A percentile compares a stretch with the other conserved stretches of the same genome.
Conservation (phyloP, 2,797 vertebrate genomes). For the Onychomys arenicola region DNA sequence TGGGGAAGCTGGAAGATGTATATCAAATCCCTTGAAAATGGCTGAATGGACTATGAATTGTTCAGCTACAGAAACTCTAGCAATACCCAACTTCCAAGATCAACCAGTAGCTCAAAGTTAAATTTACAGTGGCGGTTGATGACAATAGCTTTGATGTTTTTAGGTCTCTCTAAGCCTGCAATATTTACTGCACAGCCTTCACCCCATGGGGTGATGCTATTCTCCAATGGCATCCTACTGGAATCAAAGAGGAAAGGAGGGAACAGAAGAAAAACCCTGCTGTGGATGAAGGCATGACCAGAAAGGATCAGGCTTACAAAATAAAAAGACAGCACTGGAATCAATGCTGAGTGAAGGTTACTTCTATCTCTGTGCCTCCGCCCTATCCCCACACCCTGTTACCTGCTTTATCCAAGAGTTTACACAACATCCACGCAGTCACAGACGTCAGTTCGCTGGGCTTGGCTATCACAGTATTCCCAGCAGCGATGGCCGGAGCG, state of each 20-base stretch:
- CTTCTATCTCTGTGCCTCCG: neutral
- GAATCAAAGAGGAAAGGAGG: neutral
- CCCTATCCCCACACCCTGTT: neutral
- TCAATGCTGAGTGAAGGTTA: neutral
- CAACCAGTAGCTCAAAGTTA: neutral
- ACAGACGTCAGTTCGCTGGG: constrained; percentile 99
- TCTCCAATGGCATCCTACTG: fast-evolving
- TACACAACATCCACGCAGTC: constrained; percentile 99
- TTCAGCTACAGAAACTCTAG: neutral
- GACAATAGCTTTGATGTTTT: neutral
- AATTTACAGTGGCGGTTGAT: neutral
- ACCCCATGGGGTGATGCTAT: fast-evolving
- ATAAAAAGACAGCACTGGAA: neutral
- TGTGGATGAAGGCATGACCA: neutral
- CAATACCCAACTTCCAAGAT: neutral
- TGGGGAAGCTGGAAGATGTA: neutral
- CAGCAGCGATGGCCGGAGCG: constrained; percentile 94
- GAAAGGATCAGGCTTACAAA: neutral
- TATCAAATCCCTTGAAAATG: neutral
- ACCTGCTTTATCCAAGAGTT: constrained; percentile 95
- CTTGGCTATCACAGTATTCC: constrained; percentile 98
- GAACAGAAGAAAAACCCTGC: neutral
- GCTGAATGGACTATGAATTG: neutral
- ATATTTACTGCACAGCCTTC: fast-evolving
- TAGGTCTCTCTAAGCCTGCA: neutral